Percentiles rank a stretch among this genome's conserved stretches.
Evolutionary conservation across 2,888 invertebrate species (phyloP).

Genomic region (Tetragonula carbonaria): DNA sequence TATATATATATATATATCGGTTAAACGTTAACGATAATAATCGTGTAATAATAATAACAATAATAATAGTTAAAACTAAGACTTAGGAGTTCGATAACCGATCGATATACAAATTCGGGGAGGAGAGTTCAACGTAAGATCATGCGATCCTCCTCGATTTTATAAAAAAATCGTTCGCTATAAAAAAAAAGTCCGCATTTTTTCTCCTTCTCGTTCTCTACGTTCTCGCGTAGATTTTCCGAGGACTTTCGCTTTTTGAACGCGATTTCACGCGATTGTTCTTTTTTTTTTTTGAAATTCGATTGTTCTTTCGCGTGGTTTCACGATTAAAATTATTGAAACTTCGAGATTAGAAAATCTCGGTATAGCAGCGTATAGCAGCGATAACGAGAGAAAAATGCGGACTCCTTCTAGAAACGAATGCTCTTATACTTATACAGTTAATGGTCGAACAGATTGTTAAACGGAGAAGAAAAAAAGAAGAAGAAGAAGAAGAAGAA

Average conservation of each 20-base stretch:
- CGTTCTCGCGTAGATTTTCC: not conserved
- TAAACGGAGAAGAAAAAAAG: not conserved
- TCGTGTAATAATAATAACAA: slow-evolving; percentile 4
- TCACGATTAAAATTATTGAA: too few relatives aligned
- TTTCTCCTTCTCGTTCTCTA: too few relatives aligned
- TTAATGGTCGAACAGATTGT: not conserved
- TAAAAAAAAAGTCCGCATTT: not conserved
- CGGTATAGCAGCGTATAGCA: too few relatives aligned
- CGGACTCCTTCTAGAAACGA: too few relatives aligned
- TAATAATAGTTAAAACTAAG: slow-evolving; percentile 16
- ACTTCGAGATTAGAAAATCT: too few relatives aligned
- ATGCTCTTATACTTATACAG: too few relatives aligned
- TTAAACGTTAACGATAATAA: slow-evolving; percentile 29
- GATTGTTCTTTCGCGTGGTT: too few relatives aligned
- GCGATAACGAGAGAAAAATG: too few relatives aligned
- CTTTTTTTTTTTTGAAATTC: too few relatives aligned
- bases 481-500: not conserved
- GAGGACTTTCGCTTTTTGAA: too few relatives aligned
- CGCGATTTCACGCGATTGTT: not conserved
- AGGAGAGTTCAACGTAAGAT: slow-evolving; percentile 13
- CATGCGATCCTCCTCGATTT: slow-evolving; percentile 2
- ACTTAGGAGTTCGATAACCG: not conserved
- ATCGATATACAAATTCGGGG: not conserved
- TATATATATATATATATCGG: slow-evolving; percentile 1
- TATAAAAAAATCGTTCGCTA: not conserved